These are phyloP conservation scores for Drosophila suboccidentalis DNA, from an alignment of 2,888 invertebrate species.

Conservation along the genomic window DNA sequence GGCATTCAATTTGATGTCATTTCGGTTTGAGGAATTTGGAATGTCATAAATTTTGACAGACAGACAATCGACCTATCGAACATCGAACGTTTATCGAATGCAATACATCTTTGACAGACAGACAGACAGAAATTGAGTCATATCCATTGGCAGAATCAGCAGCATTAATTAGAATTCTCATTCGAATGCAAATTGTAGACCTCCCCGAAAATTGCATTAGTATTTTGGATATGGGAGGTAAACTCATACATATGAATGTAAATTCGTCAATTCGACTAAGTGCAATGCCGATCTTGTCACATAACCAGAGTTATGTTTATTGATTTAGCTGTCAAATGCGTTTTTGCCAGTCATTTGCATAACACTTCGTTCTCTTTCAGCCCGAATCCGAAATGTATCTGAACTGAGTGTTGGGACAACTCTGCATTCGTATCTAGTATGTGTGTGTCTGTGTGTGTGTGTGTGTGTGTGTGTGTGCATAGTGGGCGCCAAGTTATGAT, in stretches of 20 bases:
- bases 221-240: constrained; percentile 4
- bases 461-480: constrained; percentile 35
- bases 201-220: constrained; percentile 37
- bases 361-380: constrained; percentile 36
- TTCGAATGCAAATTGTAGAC: constrained; percentile 57
- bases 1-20: constrained; percentile 70
- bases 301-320: constrained; percentile 72
- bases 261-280: constrained; percentile 39
- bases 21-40: constrained; percentile 36
- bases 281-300: constrained; percentile 65
- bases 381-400: constrained; percentile 5
- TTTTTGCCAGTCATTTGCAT: constrained; percentile 62
- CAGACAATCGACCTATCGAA: constrained; percentile 12
- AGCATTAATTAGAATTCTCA: constrained; percentile 58
- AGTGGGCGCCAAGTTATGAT: constrained; percentile 39
- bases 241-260: neutral
- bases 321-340: constrained; percentile 74
- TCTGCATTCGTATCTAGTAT: constrained; percentile 6
- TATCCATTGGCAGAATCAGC: constrained; percentile 23
- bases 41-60: constrained; percentile 52
- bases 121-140: constrained; percentile 53
- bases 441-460: neutral
- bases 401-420: constrained; percentile 21
- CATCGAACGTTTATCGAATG: constrained; percentile 3
- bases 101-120: neutral